Evolutionary conservation across 2,797 vertebrate genomes (phyloP), one percentile per base, ranked within the genome.

Genomic region (Lophotriccus pileatus): DNA sequence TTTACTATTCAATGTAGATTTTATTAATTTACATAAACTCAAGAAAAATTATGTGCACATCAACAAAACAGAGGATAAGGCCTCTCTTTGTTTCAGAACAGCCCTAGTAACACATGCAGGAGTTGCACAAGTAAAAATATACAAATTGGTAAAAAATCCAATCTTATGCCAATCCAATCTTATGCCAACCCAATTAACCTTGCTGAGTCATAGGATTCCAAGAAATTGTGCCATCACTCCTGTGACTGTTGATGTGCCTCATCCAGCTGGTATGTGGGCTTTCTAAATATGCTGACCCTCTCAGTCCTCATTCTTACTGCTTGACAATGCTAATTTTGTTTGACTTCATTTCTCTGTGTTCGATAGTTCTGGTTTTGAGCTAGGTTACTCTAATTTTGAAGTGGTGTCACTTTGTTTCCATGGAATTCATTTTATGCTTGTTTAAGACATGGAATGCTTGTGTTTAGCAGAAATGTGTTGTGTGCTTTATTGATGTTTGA

Each of bases 401-500:
- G 67, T 36, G 10, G 2, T 60, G 9, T 74, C 49, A 68, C 50
- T 43, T 63, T 60, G 14, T 69, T 89, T 87, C 36, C 55, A 36
- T 46, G n/a, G 25, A 82, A 84, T 43, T 70, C 59, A 53, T 73
- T 89, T 44, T 47, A 2, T 66, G 13, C 13, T 64, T 90, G 50
- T 10, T 27, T 6, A 76, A 94, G 36, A 58, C 14, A 30, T 0
- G 30, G 49, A 44, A 52, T 84, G 63, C 59, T 56, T 73, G 17
- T 23, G 16, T 94, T 90, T 58, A 79, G 60, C 53, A 84, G 76
- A 84, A 94, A 87, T 3, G 2, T 79, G 43, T 37, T 73, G 18
- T 87, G 55, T 88, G 84, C 80, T 93, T 86, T 84, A 81, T 58
- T 91, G 62, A 83, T 88, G 30, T 55, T 85, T 86, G 76, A 96